Evolutionary conservation across 2,113 vertebrate genomes (phyloP).

Genomic region (Carassius gibelio): DNA sequence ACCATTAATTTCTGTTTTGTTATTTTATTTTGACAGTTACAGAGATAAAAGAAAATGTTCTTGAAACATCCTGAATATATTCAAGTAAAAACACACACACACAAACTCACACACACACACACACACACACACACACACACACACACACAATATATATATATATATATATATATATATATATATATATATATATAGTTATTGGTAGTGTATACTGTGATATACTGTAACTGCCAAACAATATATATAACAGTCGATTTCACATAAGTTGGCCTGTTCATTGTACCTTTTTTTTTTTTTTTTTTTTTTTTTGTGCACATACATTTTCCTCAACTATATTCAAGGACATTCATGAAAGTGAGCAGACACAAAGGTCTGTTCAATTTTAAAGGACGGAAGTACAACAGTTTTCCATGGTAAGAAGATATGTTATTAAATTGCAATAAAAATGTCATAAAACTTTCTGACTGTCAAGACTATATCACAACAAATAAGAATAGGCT

Average conservation of each 20-base stretch:
- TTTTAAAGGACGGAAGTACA: background rate
- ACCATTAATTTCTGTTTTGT: background rate
- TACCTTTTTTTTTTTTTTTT: no score
- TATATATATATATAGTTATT: no score
- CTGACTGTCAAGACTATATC: background rate
- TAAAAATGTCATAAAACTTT: background rate
- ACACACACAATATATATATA: no score
- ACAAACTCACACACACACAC: no score
- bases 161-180: no score
- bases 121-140: no score
- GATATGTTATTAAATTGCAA: background rate
- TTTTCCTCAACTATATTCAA: conserved; percentile 19
- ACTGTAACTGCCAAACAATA: no score
- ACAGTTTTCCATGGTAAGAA: background rate
- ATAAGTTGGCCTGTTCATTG: no score
- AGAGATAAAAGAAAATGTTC: background rate
- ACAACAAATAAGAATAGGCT: background rate
- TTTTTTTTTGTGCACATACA: background rate
- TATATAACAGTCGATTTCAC: no score
- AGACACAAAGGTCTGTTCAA: background rate
- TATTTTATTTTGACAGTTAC: background rate
- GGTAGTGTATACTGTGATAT: no score
- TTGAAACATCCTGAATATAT: background rate
- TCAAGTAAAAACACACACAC: no score
- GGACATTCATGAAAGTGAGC: background rate